Conservation (phyloP, 2,888 invertebrate species). For the Dysmachus trigonus region DNA sequence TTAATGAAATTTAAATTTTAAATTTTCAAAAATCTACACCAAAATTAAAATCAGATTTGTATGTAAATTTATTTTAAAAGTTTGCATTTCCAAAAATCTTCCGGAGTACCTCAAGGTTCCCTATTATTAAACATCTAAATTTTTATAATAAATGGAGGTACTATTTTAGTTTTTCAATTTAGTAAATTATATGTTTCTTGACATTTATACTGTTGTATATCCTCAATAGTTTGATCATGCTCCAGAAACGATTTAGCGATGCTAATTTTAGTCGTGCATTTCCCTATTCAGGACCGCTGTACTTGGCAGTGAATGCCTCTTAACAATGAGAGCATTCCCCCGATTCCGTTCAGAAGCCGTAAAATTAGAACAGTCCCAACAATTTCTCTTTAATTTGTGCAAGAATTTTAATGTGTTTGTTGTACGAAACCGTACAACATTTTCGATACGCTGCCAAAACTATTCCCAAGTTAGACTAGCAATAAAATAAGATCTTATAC, state of each 20-base stretch:
- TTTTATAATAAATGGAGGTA: neutral
- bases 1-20: too few species aligned
- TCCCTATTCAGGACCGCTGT: neutral
- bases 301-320: constrained; percentile 5
- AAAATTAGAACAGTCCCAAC: constrained; percentile 5
- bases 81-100: neutral
- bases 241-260: neutral
- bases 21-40: too few species aligned
- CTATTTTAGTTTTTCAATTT: neutral
- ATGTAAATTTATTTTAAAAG: too few species aligned
- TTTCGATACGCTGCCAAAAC: neutral
- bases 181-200: too few species aligned
- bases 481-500: neutral
- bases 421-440: neutral
- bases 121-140: neutral
- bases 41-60: too few species aligned
- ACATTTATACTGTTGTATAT: too few species aligned
- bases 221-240: neutral
- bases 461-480: neutral
- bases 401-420: constrained; percentile 3
- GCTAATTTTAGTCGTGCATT: neutral
- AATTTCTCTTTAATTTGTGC: constrained; percentile 3
- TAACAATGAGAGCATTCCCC: neutral
- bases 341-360: neutral
- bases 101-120: neutral